These are phyloP conservation scores for Argya squamiceps DNA, from an alignment of 2,797 vertebrate species.

Conservation along the genomic window DNA sequence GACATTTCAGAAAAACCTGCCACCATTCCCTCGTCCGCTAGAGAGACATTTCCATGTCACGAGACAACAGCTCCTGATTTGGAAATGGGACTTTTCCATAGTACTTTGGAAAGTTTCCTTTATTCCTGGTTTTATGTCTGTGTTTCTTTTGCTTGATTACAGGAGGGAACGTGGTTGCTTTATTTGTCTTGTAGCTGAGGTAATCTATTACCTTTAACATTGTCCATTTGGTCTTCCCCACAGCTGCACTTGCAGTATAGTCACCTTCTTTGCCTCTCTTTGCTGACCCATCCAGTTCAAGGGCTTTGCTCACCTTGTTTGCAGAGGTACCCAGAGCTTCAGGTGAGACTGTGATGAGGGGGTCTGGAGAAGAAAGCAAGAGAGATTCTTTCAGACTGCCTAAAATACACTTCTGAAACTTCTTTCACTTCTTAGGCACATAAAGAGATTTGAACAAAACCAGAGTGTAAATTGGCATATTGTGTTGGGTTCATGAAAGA, in stretches of 20 bases:
- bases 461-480: not conserved
- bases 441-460: not conserved
- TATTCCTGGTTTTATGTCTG: not conserved
- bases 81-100: not conserved
- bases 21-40: not conserved
- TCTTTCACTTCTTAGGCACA: not conserved
- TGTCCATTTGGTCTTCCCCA: not conserved
- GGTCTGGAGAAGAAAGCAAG: not conserved
- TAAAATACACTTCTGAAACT: not conserved
- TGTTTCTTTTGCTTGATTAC: not conserved
- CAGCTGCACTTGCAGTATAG: not conserved
- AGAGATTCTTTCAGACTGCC: not conserved
- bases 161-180: not conserved
- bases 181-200: not conserved
- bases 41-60: not conserved
- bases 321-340: not conserved
- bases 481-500: not conserved
- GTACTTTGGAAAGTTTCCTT: not conserved
- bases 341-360: not conserved
- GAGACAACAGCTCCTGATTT: not conserved
- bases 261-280: not conserved
- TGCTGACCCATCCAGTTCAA: not conserved
- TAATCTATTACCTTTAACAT: not conserved
- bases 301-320: not conserved
- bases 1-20: not conserved